A percentile compares a stretch with the other conserved stretches of the same genome.
Evolutionary conservation across 2,888 invertebrate species (phyloP).

Genomic region (Brachyopa scutellaris): DNA sequence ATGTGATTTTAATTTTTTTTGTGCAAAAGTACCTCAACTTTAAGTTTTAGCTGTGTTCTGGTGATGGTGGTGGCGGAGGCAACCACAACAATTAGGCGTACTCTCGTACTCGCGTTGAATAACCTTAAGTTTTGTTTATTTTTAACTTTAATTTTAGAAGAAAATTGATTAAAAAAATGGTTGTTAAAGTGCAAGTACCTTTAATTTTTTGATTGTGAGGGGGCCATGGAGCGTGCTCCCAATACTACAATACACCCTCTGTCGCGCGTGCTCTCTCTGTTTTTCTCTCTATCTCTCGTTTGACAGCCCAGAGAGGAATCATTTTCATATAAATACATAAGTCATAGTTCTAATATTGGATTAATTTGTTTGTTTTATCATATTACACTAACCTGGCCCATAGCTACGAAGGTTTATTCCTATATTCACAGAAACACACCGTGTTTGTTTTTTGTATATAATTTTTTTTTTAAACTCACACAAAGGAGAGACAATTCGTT

Average conservation of each 20-base stretch:
- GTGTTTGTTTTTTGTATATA: constrained; percentile 2
- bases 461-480: constrained; percentile 25
- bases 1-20: constrained; percentile 33
- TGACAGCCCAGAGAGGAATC: constrained; percentile 21
- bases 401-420: constrained; percentile 45
- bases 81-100: constrained; percentile 43
- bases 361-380: constrained; percentile 35
- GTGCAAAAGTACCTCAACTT: constrained; percentile 62
- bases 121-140: constrained; percentile 51
- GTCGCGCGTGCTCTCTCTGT: constrained; percentile 32
- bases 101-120: constrained; percentile 44
- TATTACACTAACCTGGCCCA: constrained; percentile 60
- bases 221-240: background rate
- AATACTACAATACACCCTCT: constrained; percentile 27
- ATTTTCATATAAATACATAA: constrained; percentile 30
- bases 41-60: constrained; percentile 32
- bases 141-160: background rate
- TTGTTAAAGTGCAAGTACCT: constrained; percentile 61
- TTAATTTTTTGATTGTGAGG: constrained; percentile 20
- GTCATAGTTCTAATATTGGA: constrained; percentile 34
- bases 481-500: constrained; percentile 21
- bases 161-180: constrained; percentile 30
- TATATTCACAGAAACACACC: constrained; percentile 35
- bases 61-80: constrained; percentile 30
- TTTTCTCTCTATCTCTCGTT: constrained; percentile 41